Conservation (phyloP, 2,797 vertebrate species). For the Cirrhinus mrigala region DNA sequence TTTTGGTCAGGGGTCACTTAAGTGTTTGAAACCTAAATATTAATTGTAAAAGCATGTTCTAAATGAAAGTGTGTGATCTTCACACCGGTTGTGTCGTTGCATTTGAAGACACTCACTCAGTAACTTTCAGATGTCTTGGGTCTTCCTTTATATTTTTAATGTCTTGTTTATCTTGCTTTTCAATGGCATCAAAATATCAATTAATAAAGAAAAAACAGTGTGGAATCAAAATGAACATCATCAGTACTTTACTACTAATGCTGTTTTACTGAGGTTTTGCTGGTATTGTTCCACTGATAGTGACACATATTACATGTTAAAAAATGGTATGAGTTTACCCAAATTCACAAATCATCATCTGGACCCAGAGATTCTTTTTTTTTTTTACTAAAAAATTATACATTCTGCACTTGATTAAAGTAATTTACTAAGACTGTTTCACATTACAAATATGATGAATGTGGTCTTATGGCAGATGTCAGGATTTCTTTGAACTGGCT, state of each 20-base stretch:
- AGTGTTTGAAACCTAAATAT: neutral
- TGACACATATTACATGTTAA: neutral
- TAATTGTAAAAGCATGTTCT: neutral
- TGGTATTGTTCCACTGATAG: neutral
- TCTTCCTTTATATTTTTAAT: neutral
- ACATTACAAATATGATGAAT: neutral
- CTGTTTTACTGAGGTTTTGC: neutral
- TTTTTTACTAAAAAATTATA: neutral
- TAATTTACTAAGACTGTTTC: neutral
- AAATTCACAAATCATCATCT: neutral
- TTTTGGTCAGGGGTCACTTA: neutral
- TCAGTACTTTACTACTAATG: constrained; percentile 1
- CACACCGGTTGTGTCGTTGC: neutral
- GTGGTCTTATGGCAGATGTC: neutral
- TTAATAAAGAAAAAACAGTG: neutral
- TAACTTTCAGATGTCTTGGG: neutral
- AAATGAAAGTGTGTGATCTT: neutral
- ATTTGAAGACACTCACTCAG: neutral
- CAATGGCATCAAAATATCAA: neutral
- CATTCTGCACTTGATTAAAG: neutral
- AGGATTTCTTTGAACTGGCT: neutral
- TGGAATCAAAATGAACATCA: neutral
- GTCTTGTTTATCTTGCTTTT: neutral
- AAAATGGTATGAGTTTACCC: too few species aligned
- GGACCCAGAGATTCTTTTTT: neutral